These are phyloP conservation scores for Panorpa germanica DNA, from an alignment of 2,888 invertebrate species.

Conservation along the genomic window DNA sequence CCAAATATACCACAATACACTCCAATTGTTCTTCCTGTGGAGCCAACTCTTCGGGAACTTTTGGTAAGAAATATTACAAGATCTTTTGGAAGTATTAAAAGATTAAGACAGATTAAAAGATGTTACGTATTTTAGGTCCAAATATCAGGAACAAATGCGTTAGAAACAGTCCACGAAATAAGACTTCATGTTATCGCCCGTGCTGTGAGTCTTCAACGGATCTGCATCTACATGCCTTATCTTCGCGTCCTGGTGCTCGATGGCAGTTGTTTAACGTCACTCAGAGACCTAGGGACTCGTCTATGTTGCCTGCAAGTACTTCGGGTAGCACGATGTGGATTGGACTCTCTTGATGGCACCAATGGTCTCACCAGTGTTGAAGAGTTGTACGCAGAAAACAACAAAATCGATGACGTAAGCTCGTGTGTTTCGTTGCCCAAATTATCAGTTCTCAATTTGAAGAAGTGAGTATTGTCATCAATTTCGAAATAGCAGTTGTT, in stretches of 20 bases:
- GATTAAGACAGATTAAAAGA: neutral
- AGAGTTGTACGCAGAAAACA: slow-evolving; percentile 41
- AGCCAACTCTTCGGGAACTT: slow-evolving; percentile 36
- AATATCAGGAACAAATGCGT: slow-evolving; percentile 24
- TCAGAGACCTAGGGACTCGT: slow-evolving; percentile 48
- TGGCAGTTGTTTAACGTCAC: slow-evolving; percentile 43
- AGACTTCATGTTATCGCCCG: slow-evolving; percentile 44
- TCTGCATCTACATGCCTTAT: slow-evolving; percentile 39
- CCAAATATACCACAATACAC: slow-evolving; percentile 34
- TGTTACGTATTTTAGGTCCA: slow-evolving; percentile 21
- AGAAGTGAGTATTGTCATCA: slow-evolving; percentile 18
- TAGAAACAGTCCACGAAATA: slow-evolving; percentile 32
- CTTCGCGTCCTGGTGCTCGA: slow-evolving; percentile 40
- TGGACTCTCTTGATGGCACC: slow-evolving; percentile 45
- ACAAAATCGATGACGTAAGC: slow-evolving; percentile 38
- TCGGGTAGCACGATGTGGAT: slow-evolving; percentile 40
- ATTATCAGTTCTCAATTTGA: slow-evolving; percentile 25
- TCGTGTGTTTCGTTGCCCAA: slow-evolving; percentile 34
- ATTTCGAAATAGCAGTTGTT: slow-evolving; percentile 1
- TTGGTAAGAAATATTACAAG: slow-evolving; percentile 23
- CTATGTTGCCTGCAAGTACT: slow-evolving; percentile 28
- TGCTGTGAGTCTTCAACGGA: slow-evolving; percentile 39
- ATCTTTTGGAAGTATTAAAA: neutral
- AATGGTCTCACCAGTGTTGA: slow-evolving; percentile 39
- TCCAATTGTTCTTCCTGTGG: slow-evolving; percentile 33